Conservation (phyloP, 2,888 invertebrate species). For the Ectemnius lituratus region DNA sequence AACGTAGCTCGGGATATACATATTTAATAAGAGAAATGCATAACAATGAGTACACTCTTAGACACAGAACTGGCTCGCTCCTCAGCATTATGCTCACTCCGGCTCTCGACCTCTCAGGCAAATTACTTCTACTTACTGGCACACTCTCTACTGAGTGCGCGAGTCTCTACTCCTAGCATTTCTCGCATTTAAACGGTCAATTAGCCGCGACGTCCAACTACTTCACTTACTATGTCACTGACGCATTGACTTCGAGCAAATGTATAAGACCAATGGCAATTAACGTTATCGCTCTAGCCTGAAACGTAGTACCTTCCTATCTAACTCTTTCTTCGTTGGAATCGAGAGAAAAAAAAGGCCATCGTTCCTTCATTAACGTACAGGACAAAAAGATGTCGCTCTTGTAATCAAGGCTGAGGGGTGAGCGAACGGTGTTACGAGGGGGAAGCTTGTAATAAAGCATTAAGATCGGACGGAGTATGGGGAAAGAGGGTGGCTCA, state of each 20-base stretch:
- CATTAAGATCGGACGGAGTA: slow-evolving; percentile 15
- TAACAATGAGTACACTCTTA: slow-evolving; percentile 54
- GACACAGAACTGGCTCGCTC: slow-evolving; percentile 33
- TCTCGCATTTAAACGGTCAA: slow-evolving; percentile 9
- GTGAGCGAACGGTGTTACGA: neutral
- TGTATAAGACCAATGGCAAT: neutral
- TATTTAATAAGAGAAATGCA: slow-evolving; percentile 60
- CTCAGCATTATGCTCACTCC: slow-evolving; percentile 26
- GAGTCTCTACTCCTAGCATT: neutral
- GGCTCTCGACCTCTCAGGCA: slow-evolving; percentile 24
- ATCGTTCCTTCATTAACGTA: slow-evolving; percentile 23
- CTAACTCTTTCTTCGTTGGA: too few relatives aligned
- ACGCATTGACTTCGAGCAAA: neutral
- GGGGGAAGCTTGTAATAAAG: slow-evolving; percentile 26
- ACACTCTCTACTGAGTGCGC: neutral
- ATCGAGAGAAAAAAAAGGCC: neutral
- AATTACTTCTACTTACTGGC: slow-evolving; percentile 27
- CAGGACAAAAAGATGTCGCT: slow-evolving; percentile 4
- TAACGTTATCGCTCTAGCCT: neutral
- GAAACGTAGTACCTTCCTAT: too few relatives aligned
- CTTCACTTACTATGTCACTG: slow-evolving; percentile 8
- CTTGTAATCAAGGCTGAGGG: slow-evolving; percentile 26
- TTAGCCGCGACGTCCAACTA: slow-evolving; percentile 1
- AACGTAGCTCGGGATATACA: slow-evolving; percentile 41
- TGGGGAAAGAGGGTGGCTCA: slow-evolving; percentile 10